Base-by-base conservation (phyloP, 2,113 vertebrate species). In the Siniperca knerii region DNA sequence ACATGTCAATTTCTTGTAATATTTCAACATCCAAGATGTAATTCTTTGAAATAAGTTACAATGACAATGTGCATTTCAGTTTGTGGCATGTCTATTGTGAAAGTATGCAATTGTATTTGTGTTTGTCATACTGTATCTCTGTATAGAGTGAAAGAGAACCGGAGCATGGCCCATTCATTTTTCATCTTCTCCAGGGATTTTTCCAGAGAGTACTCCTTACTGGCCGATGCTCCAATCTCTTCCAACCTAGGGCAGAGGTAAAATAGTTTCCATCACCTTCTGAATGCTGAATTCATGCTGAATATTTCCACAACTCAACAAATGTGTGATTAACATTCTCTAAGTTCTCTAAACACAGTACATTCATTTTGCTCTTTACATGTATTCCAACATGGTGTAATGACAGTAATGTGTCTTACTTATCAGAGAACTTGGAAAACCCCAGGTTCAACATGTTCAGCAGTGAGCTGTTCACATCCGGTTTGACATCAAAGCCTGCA, bases 141-240 rank as follows among this genome's bases (percentile, higher is more conserved):
- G 93, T 98, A 99, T 5, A 92, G 92, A 0, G 90, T 54, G 35
- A 98, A 96, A 72, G 1, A 84, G 57, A 99, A 97, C 0, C 16
- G 65, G n/a, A 97, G 83, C 0, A 95, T 95, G 0, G 54, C 73
- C 98, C 97, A 99, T 71, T 99, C 97, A 0, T 0, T 87, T 90
- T 96, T 97, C 97, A 98, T 98, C 88, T 98, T 98, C 54, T 97
- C 96, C 94, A 99, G 62, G 66, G 97, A 95, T 87, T 97, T 97
- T 92, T 97, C 96, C 69, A 99, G 91, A 54, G 98, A 97, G 83
- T 96, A 95, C 69, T 99, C 98, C 74, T 99, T 98, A 93, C 96
- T 98, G 75, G 98, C 98, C 8, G 95, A 79, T 16, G 95, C 96
- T 62, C 96, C 94, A 46, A 99, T 93, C 72, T 97, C 96, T 78